phyloP scores from a whole-genome alignment of 2,888 invertebrate species.

The Limnephilus marmoratus region DNA sequence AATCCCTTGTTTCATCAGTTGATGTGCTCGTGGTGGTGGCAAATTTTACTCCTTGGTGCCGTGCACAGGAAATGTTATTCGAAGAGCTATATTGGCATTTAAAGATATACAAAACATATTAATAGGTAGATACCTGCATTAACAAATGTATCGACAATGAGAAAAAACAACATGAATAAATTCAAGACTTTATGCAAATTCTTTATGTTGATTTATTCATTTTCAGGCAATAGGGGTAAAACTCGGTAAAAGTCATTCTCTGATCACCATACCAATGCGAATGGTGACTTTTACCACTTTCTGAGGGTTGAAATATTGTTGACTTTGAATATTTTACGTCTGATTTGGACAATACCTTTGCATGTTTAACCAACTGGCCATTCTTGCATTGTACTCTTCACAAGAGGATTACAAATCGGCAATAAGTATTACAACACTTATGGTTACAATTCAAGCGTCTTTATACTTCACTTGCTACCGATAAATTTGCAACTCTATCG shows the following conservation, averaged over 20 bases:
- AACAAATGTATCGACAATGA: neutral
- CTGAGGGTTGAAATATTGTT: neutral
- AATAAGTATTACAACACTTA: neutral
- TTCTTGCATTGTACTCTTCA: neutral
- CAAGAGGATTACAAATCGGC: constrained; percentile 26
- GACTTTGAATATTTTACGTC: neutral
- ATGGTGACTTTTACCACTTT: neutral
- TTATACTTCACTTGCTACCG: neutral
- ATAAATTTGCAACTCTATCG: constrained; percentile 18
- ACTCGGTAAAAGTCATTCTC: neutral
- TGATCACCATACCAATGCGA: neutral
- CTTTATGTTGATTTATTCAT: neutral
- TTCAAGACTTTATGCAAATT: neutral
- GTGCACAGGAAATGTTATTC: too few species aligned
- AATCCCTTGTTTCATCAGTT: too few species aligned
- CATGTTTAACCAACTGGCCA: neutral
- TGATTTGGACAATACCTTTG: constrained; percentile 6
- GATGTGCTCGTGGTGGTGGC: too few species aligned
- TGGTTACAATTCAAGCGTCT: constrained; percentile 19
- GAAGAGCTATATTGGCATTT: too few species aligned
- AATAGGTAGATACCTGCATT: neutral
- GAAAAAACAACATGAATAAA: neutral
- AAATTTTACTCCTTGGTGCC: too few species aligned
- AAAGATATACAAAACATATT: neutral
- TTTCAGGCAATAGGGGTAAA: neutral